These are phyloP conservation scores for Lonchura striata DNA, from an alignment of 2,113 vertebrate species.

Conservation along the genomic window DNA sequence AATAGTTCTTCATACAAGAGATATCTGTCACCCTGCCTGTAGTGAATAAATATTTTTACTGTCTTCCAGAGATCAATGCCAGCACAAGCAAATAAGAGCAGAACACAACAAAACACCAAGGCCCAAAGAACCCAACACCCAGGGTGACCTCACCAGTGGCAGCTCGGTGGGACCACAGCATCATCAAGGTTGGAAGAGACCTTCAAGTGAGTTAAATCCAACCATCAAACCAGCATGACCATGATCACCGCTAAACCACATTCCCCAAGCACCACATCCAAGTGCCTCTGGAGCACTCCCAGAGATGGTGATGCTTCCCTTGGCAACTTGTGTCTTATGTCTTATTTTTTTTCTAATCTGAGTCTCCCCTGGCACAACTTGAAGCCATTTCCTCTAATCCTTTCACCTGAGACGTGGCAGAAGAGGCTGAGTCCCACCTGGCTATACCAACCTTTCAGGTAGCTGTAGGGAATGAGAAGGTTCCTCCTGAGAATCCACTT, in stretches of 20 bases:
- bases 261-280: neutral
- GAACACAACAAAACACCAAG: neutral
- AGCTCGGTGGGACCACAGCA: neutral
- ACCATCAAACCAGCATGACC: neutral
- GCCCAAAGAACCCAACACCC: accelerated
- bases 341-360: neutral
- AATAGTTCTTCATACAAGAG: slow-evolving; percentile 58
- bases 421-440: neutral
- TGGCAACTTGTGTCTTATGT: neutral
- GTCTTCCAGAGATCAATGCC: neutral
- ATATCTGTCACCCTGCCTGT: slow-evolving; percentile 46
- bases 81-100: neutral
- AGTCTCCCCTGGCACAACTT: neutral
- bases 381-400: neutral
- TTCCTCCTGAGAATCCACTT: neutral
- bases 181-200: neutral
- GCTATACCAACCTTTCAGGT: neutral
- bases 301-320: neutral
- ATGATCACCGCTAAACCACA: neutral
- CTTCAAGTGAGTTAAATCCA: neutral
- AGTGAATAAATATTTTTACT: slow-evolving; percentile 49
- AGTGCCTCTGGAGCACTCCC: neutral
- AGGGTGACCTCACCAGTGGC: neutral
- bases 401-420: neutral
- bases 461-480: no score